phyloP scores from a whole-genome alignment of 2,797 vertebrate species.

The Brachymystax lenok region DNA sequence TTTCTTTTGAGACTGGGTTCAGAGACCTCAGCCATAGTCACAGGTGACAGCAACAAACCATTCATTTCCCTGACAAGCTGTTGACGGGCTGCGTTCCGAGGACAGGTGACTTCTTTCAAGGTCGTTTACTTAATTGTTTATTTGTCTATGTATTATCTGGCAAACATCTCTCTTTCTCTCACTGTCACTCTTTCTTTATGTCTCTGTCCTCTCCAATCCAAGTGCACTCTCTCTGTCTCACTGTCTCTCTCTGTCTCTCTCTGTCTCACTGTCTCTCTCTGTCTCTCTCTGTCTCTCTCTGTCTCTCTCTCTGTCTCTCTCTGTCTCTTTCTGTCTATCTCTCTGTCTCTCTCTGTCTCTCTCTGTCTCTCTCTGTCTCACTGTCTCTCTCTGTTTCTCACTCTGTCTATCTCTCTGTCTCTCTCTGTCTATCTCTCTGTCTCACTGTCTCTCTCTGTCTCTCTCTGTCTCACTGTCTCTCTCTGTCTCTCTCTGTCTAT shows the following conservation, averaged over 20 bases:
- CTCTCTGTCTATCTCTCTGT: too few relatives aligned
- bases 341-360: background rate
- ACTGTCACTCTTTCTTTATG: background rate
- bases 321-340: slow-evolving; percentile 19
- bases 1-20: slow-evolving; percentile 53
- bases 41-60: slow-evolving; percentile 90
- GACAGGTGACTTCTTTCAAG: slow-evolving; percentile 86
- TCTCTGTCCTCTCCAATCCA: too few relatives aligned
- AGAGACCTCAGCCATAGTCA: slow-evolving; percentile 87
- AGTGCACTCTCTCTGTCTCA: background rate
- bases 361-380: slow-evolving; percentile 14
- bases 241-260: slow-evolving; percentile 8
- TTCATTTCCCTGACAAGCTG: slow-evolving; percentile 97
- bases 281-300: too few relatives aligned
- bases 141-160: slow-evolving; percentile 18
- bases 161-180: background rate
- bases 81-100: slow-evolving; percentile 75
- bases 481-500: slow-evolving; percentile 19
- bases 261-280: background rate
- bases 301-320: background rate
- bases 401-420: background rate
- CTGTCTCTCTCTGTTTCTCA: slow-evolving; percentile 14
- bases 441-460: background rate
- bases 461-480: slow-evolving; percentile 18
- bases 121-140: slow-evolving; percentile 79